Percentiles rank a stretch among this genome's conserved stretches.
phyloP scores from a whole-genome alignment of 2,888 invertebrate genomes.

The Sclerodermus sp. region DNA sequence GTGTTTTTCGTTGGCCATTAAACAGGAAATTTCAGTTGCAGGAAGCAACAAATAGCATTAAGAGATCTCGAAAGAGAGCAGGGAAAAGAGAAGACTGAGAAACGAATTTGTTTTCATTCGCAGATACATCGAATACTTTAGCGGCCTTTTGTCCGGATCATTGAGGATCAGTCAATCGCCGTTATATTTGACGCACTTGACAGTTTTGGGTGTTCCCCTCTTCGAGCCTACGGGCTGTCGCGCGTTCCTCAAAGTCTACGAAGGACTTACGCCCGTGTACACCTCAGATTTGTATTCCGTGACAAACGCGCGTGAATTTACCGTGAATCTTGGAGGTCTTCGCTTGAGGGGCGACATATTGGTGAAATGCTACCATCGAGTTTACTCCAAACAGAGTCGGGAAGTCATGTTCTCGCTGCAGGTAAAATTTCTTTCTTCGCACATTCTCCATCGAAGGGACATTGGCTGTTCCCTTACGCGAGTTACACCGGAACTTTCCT shows the following conservation, averaged over 20 bases:
- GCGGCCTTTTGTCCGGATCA: constrained; percentile 84
- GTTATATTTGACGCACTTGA: constrained; percentile 82
- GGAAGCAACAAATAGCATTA: too few relatives aligned
- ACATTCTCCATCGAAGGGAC: too few relatives aligned
- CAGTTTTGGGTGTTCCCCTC: constrained; percentile 81
- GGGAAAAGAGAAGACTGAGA: too few relatives aligned
- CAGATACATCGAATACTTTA: constrained; percentile 92
- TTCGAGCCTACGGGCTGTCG: constrained; percentile 69
- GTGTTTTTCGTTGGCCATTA: too few relatives aligned
- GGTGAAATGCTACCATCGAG: constrained; percentile 85
- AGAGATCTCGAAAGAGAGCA: too few relatives aligned
- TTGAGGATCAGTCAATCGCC: constrained; percentile 87
- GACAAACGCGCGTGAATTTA: constrained; percentile 67
- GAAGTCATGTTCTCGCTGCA: constrained; percentile 55
- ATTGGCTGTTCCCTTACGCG: too few relatives aligned
- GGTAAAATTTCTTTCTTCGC: constrained; percentile 42
- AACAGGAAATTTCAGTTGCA: too few relatives aligned
- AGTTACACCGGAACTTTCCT: too few relatives aligned
- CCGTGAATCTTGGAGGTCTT: constrained; percentile 71
- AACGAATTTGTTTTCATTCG: constrained; percentile 17
- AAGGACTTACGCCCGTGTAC: constrained; percentile 86
- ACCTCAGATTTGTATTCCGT: constrained; percentile 68
- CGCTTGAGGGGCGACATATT: constrained; percentile 84
- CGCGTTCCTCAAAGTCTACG: constrained; percentile 85
- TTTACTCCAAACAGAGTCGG: constrained; percentile 54